A percentile compares a stretch with the other conserved stretches of the same genome.
These are phyloP conservation scores for Eumaeus atala DNA, from an alignment of 1,140 invertebrate genomes.

Conservation along the genomic window DNA sequence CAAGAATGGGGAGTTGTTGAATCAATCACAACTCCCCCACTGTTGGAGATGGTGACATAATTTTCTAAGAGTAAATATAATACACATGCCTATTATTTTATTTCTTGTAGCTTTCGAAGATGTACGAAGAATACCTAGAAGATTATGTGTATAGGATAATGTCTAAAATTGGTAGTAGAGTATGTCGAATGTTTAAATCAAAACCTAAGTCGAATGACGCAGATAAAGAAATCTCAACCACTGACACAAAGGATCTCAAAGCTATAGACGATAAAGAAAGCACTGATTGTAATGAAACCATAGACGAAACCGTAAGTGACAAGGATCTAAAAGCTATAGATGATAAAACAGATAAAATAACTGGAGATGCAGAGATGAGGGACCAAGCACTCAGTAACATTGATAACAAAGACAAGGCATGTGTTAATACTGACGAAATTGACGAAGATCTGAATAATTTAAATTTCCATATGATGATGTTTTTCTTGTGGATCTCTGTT, in stretches of 20 bases:
- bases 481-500: conserved; percentile 75
- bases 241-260: not conserved
- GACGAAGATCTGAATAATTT: conserved; percentile 64
- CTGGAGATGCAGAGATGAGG: not conserved
- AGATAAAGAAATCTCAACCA: not conserved
- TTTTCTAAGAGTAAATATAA: no score
- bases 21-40: no score
- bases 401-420: conserved; percentile 18
- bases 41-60: no score
- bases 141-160: conserved; percentile 76
- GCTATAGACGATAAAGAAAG: conserved; percentile 21
- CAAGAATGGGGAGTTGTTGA: no score
- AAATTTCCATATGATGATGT: conserved; percentile 77
- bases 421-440: conserved; percentile 25
- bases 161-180: conserved; percentile 61
- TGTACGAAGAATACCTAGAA: conserved; percentile 84
- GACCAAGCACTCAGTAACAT: not conserved
- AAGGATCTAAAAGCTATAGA: not conserved
- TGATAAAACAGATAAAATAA: not conserved
- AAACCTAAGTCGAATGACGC: conserved; percentile 24
- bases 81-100: conserved; percentile 27
- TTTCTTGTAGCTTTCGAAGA: conserved; percentile 77
- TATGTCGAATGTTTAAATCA: conserved; percentile 46
- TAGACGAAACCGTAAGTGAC: not conserved
- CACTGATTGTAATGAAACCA: not conserved